Evolutionary conservation across 2,797 vertebrate genomes (phyloP).

Genomic region (Leucoraja ocellata): DNA sequence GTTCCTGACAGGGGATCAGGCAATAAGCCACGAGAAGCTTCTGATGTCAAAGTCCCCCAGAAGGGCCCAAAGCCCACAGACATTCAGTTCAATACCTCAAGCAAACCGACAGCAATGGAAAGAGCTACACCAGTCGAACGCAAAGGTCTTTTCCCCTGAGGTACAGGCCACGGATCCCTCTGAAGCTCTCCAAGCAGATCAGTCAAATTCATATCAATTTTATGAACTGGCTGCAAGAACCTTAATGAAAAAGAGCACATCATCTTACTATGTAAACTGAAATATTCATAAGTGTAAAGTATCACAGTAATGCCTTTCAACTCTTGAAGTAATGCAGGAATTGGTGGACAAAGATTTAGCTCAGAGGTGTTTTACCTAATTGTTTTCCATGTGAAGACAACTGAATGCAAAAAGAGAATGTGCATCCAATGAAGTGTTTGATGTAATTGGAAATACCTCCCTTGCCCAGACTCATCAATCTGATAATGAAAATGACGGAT

Average conservation of each 20-base stretch:
- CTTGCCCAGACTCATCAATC: neutral
- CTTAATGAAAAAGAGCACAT: conserved; percentile 50
- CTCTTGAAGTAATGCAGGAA: no score
- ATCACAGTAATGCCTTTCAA: no score
- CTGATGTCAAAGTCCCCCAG: neutral
- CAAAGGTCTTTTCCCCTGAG: conserved; percentile 86
- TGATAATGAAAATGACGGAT: neutral
- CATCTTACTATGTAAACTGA: neutral
- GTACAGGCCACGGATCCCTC: conserved; percentile 90
- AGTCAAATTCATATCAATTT: conserved; percentile 95
- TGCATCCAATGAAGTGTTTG: no score
- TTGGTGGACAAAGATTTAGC: no score
- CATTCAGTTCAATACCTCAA: conserved; percentile 70
- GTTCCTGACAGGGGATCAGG: neutral
- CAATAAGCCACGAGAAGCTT: neutral
- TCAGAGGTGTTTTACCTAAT: no score
- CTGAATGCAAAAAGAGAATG: no score
- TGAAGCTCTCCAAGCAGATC: conserved; percentile 92
- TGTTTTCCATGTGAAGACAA: no score
- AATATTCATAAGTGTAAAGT: no score
- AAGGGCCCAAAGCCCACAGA: neutral
- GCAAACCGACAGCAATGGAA: conserved; percentile 83
- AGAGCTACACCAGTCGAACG: conserved; percentile 90
- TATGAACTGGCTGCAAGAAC: conserved; percentile 87
- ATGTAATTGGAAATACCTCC: neutral